Conservation (phyloP, 2,113 vertebrate genomes). For the Periophthalmodon schlosseri region DNA sequence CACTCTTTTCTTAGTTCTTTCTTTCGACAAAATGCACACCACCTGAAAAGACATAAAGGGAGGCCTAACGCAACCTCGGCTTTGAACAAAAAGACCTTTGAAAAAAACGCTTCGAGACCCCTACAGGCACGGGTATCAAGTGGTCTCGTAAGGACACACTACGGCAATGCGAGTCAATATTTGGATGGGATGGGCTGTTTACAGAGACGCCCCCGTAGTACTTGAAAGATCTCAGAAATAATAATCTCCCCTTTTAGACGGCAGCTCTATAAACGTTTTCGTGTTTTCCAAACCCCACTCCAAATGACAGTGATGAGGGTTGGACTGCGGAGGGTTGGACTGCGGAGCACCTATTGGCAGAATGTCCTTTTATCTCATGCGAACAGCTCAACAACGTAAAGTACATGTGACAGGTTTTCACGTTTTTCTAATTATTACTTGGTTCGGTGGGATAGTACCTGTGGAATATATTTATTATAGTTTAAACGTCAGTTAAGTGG, state of each 20-base stretch:
- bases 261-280: background rate
- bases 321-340: background rate
- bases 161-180: background rate
- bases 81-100: constrained; percentile 8
- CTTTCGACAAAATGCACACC: constrained; percentile 1
- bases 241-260: background rate
- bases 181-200: constrained; percentile 7
- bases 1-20: constrained; percentile 1
- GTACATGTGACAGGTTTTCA: no score
- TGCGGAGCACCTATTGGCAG: no score
- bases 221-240: background rate
- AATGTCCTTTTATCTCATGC: background rate
- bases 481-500: no score
- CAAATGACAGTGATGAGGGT: background rate
- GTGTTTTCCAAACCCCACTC: background rate
- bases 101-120: background rate
- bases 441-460: no score
- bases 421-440: no score
- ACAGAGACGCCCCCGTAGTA: background rate
- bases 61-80: background rate
- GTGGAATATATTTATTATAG: no score
- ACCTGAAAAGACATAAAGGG: constrained; percentile 3
- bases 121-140: background rate
- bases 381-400: background rate
- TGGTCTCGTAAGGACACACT: background rate